phyloP scores from a whole-genome alignment of 2,797 vertebrate species.

The Remorina albescens region DNA sequence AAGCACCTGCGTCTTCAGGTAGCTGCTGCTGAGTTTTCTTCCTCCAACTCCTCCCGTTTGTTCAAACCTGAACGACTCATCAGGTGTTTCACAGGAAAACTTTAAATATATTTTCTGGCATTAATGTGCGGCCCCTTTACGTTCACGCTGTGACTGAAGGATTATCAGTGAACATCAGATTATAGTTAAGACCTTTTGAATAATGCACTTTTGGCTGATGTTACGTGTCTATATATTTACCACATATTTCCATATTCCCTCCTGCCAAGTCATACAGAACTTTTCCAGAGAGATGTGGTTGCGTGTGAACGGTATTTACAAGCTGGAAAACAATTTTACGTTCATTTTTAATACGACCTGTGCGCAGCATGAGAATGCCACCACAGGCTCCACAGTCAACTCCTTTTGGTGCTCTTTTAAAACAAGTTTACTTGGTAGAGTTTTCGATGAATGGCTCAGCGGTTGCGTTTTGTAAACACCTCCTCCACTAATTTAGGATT shows the following conservation, averaged over 20 bases:
- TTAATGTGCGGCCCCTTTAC: background rate
- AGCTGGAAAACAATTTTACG: background rate
- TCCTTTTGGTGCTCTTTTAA: background rate
- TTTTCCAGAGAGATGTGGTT: background rate
- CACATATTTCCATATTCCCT: background rate
- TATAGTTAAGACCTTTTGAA: background rate
- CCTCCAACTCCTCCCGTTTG: too few relatives aligned
- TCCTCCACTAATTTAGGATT: background rate
- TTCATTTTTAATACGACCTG: background rate
- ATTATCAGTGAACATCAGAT: background rate
- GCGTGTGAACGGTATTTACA: background rate
- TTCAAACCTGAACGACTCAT: too few relatives aligned
- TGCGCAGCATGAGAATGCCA: background rate
- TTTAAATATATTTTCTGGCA: background rate
- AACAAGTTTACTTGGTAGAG: fast-evolving
- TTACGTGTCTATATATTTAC: background rate
- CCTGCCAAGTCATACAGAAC: background rate
- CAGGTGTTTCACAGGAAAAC: too few relatives aligned
- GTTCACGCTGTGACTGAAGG: background rate
- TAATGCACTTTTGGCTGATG: background rate
- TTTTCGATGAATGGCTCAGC: background rate
- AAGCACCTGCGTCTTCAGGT: conserved; percentile 10
- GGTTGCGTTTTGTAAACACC: background rate
- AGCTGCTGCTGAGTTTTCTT: too few relatives aligned
- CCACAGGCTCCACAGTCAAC: background rate